Base-by-base conservation (phyloP, 1,140 invertebrate species). In the Hyphantria cunea region DNA sequence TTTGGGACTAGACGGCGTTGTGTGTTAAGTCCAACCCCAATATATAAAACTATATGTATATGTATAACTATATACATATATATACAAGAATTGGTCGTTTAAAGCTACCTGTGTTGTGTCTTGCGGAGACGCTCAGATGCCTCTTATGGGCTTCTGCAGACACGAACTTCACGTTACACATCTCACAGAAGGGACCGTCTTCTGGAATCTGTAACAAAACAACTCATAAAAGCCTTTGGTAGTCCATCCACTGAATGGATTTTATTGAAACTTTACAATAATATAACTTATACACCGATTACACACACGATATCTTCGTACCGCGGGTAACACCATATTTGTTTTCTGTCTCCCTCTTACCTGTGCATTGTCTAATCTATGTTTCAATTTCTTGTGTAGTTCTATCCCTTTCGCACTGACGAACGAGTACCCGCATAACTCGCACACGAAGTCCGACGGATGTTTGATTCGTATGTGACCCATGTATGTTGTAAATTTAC, bases 401-500 rank as follows among this genome's bases (percentile, higher is more conserved):
- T 86, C 82, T 6, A 89, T 86, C 0, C 86, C 86, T 58, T 87
- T 86, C 15, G 80, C 69, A 12, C 84, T 86, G 8, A 89, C 82
- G 49, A 89, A 89, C 7, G 82, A 84, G 45, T 80, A 87, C 0
- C 86, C 86, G 62, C 86, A 89, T 12, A 89, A 55, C 11, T 78
- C 82, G 44, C 86, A 89, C 0, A 89, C 83, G 54, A 82, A 87
- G 52, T 86, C 80, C 0, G 84, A 87, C 0, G 80, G 82, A 47
- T 89, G 86, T 13, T 89, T 89, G 6, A 87, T 89, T 0, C 86
- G 63, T 10, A 89, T 81, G 39, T 89, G 86, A 0, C 86, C 84
- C 78, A 89, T 81, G 54, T 89, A 89, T 0, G 86, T 89, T 0
- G 86, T 86, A 31, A 89, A 71, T 44, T 89, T 89, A 37, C 84